These are phyloP conservation scores for Mayetiola destructor DNA, from an alignment of 2,888 invertebrate species.

Conservation along the genomic window DNA sequence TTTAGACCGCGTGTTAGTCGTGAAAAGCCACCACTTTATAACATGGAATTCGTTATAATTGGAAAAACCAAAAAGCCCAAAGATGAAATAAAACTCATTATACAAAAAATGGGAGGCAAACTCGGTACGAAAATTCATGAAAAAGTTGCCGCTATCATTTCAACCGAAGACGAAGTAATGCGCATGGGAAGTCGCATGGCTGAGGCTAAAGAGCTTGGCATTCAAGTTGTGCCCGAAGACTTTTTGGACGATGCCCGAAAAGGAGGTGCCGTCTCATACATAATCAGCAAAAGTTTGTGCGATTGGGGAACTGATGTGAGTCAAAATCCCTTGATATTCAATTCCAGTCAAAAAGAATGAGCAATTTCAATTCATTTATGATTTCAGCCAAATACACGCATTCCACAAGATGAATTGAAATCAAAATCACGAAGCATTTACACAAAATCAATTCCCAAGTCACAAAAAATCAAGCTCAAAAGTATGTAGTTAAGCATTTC, in stretches of 20 bases:
- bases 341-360: neutral
- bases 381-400: slow-evolving; percentile 36
- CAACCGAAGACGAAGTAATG: slow-evolving; percentile 51
- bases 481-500: slow-evolving; percentile 22
- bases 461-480: slow-evolving; percentile 56
- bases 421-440: slow-evolving; percentile 48
- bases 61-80: slow-evolving; percentile 43
- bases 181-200: slow-evolving; percentile 49
- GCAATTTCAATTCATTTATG: slow-evolving; percentile 17
- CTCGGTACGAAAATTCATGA: slow-evolving; percentile 48
- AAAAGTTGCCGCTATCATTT: slow-evolving; percentile 59
- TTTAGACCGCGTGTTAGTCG: slow-evolving; percentile 47
- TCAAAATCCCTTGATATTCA: slow-evolving; percentile 19
- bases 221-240: slow-evolving; percentile 68
- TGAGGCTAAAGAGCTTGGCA: slow-evolving; percentile 48
- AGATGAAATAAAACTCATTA: slow-evolving; percentile 49
- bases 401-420: slow-evolving; percentile 43
- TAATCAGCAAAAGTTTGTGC: slow-evolving; percentile 59
- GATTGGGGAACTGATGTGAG: slow-evolving; percentile 73
- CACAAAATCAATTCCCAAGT: slow-evolving; percentile 41
- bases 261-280: slow-evolving; percentile 45
- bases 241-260: slow-evolving; percentile 56
- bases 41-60: slow-evolving; percentile 60
- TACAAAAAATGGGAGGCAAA: slow-evolving; percentile 62
- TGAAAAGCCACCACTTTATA: slow-evolving; percentile 54